These are phyloP conservation scores for Pelecanus crispus DNA, from an alignment of 2,113 vertebrate species.

Conservation along the genomic window DNA sequence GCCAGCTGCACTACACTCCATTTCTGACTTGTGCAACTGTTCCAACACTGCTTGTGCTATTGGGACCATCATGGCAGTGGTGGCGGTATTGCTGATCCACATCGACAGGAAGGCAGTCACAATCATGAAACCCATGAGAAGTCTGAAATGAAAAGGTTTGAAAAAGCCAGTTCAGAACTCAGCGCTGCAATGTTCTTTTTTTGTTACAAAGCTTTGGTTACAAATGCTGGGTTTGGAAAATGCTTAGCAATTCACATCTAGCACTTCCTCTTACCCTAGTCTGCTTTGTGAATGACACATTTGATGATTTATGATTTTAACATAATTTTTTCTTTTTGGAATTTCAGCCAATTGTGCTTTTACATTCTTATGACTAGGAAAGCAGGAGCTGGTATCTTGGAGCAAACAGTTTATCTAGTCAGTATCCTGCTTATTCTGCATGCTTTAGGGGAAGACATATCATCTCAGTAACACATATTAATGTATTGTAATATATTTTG, in stretches of 20 bases:
- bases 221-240: neutral
- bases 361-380: neutral
- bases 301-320: neutral
- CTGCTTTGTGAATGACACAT: neutral
- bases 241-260: neutral
- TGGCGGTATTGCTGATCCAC: constrained; percentile 98
- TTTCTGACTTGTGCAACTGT: constrained; percentile 74
- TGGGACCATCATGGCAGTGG: constrained; percentile 95
- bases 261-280: neutral
- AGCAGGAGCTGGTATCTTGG: neutral
- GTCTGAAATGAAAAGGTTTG: constrained; percentile 58
- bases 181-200: neutral
- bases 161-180: neutral
- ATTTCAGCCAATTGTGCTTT: neutral
- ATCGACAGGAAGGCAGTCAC: constrained; percentile 93
- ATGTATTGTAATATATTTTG: neutral
- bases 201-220: neutral
- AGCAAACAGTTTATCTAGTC: neutral
- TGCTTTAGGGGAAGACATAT: neutral
- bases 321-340: neutral
- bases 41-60: constrained; percentile 85
- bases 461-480: neutral
- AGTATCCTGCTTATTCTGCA: neutral
- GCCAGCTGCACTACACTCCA: rapidly evolving
- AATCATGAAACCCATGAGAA: constrained; percentile 91